Evolutionary conservation across 2,113 vertebrate species (phyloP).

Genomic region (Climacteris rufus): DNA sequence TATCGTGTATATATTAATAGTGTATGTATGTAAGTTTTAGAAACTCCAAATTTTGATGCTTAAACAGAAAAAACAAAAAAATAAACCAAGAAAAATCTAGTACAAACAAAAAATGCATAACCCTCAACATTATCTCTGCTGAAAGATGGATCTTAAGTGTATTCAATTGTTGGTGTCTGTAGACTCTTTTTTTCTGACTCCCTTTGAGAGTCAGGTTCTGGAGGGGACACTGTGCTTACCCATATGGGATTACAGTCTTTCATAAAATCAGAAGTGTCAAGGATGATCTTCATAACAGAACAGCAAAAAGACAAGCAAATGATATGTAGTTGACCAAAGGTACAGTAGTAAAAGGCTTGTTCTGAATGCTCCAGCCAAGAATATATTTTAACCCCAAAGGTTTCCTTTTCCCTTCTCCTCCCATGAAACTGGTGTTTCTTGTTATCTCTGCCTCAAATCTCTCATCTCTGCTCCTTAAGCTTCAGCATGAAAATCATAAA

Average conservation of each 20-base stretch:
- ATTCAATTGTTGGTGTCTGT: not conserved
- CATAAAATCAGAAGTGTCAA: not conserved
- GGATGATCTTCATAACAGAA: not conserved
- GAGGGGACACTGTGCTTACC: not conserved
- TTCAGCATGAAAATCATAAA: not conserved
- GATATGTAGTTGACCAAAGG: rapidly evolving
- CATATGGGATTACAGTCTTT: not conserved
- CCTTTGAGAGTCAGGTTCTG: not conserved
- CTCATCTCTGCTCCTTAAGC: not conserved
- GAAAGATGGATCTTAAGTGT: not conserved
- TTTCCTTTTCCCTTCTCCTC: not conserved
- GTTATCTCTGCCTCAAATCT: not conserved
- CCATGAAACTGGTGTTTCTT: not conserved
- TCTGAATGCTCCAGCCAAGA: not conserved
- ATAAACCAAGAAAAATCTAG: not conserved
- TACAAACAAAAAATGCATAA: not conserved
- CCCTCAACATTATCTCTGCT: not conserved
- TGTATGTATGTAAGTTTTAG: not conserved
- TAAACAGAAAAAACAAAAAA: not conserved
- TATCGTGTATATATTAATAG: not conserved
- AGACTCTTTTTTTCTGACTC: not conserved
- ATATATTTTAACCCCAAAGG: not conserved
- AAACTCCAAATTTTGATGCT: not conserved
- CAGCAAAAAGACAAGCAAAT: not conserved
- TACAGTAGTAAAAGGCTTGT: not conserved